Evolutionary conservation across 2,797 vertebrate species (phyloP).

Genomic region (Lophius americanus): DNA sequence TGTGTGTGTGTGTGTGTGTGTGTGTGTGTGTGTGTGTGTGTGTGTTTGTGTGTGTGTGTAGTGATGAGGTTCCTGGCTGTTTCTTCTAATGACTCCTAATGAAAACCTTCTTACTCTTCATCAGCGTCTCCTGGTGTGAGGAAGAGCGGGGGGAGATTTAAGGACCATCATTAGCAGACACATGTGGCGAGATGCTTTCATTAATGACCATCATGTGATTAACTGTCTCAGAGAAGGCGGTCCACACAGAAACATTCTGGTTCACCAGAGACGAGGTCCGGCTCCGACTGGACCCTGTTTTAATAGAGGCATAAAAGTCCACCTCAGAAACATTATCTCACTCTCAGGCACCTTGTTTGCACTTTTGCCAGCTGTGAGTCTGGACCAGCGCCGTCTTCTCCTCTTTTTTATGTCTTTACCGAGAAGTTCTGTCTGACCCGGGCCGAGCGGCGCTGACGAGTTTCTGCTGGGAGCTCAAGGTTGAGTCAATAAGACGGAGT

Average conservation of each 20-base stretch:
- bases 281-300: constrained; percentile 34
- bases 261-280: constrained; percentile 16
- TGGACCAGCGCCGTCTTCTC: constrained; percentile 24
- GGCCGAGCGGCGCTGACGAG: not conserved
- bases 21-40: constrained; percentile 3
- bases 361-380: constrained; percentile 17
- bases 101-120: constrained; percentile 36
- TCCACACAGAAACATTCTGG: not conserved
- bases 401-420: constrained; percentile 24
- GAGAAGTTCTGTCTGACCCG: constrained; percentile 2
- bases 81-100: constrained; percentile 24
- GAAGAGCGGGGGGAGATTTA: constrained; percentile 24
- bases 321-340: constrained; percentile 26
- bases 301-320: constrained; percentile 46
- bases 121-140: constrained; percentile 29
- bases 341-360: constrained; percentile 11
- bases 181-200: constrained; percentile 40
- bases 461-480: too few species aligned
- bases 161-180: constrained; percentile 40
- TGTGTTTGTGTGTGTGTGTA: not conserved
- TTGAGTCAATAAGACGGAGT: too few species aligned
- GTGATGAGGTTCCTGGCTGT: constrained; percentile 26
- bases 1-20: constrained; percentile 9
- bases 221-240: constrained; percentile 24
- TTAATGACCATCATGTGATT: constrained; percentile 56